Percentiles rank a stretch among this genome's conserved stretches.
Conservation (phyloP, 2,888 invertebrate species). For the Tiliacea aurago region DNA sequence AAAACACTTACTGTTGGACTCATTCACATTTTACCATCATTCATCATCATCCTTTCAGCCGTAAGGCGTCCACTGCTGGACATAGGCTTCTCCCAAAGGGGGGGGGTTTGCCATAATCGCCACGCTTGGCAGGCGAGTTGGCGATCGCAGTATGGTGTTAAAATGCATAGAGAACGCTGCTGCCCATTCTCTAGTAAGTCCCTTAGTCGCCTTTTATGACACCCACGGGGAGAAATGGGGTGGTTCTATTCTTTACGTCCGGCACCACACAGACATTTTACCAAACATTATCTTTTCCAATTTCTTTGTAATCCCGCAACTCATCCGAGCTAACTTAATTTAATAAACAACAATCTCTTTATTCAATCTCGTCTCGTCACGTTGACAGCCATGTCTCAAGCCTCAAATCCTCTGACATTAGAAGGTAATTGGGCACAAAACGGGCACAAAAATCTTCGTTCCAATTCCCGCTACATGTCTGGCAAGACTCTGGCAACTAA, state of each 20-base stretch:
- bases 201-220: no score
- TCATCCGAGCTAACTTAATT: constrained; percentile 40
- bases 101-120: no score
- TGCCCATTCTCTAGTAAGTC: no score
- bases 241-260: no score
- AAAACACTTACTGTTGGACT: constrained; percentile 8
- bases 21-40: constrained; percentile 2
- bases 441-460: constrained; percentile 53
- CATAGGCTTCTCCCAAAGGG: no score
- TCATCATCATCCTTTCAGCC: no score
- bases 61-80: no score
- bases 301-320: constrained; percentile 27
- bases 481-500: constrained; percentile 51
- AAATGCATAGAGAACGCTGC: no score
- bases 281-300: constrained; percentile 30
- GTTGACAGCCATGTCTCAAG: constrained; percentile 43
- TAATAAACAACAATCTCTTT: constrained; percentile 47
- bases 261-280: no score
- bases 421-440: constrained; percentile 55
- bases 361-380: constrained; percentile 38
- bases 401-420: constrained; percentile 51
- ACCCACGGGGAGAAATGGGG: no score
- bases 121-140: no score
- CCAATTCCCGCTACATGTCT: constrained; percentile 56
- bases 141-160: no score